Evolutionary conservation across 2,797 vertebrate genomes (phyloP).

Genomic region (Hypotaenidia philippensis): DNA sequence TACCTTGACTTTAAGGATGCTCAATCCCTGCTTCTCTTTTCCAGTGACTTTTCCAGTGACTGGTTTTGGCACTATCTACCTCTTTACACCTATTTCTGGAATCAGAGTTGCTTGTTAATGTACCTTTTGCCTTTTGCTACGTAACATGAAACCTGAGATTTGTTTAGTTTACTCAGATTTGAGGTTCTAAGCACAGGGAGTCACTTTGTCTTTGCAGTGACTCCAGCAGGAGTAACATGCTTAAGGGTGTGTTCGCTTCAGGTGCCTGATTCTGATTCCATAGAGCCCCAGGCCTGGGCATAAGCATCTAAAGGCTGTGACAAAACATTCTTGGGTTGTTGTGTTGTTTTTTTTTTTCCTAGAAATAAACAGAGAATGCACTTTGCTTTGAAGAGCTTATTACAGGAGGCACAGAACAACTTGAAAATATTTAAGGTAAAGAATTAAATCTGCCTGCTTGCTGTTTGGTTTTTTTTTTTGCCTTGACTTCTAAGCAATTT

Average conservation of each 20-base stretch:
- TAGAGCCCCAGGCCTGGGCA: not conserved
- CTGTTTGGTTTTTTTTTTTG: not conserved
- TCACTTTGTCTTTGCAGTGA: not conserved
- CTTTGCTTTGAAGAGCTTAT: slow-evolving; percentile 94
- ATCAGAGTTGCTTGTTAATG: not conserved
- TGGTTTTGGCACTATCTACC: not conserved
- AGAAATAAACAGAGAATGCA: slow-evolving; percentile 98
- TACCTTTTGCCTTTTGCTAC: not conserved
- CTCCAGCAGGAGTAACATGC: not conserved
- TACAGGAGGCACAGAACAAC: slow-evolving; percentile 98
- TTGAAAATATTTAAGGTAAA: slow-evolving; percentile 98
- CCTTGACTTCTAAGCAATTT: not conserved
- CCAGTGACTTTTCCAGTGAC: not conserved
- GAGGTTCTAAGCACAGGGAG: not conserved
- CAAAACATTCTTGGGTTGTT: not conserved
- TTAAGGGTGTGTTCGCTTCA: not conserved
- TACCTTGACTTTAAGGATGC: not conserved
- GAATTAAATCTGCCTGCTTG: not conserved
- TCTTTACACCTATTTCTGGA: not conserved
- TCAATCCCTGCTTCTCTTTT: not conserved
- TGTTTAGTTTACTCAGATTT: not conserved
- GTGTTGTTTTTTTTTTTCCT: not conserved
- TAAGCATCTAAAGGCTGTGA: not conserved
- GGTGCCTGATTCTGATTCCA: not conserved
- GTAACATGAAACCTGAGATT: not conserved